Conservation (phyloP, 2,888 invertebrate genomes). For the Timandra comae region DNA sequence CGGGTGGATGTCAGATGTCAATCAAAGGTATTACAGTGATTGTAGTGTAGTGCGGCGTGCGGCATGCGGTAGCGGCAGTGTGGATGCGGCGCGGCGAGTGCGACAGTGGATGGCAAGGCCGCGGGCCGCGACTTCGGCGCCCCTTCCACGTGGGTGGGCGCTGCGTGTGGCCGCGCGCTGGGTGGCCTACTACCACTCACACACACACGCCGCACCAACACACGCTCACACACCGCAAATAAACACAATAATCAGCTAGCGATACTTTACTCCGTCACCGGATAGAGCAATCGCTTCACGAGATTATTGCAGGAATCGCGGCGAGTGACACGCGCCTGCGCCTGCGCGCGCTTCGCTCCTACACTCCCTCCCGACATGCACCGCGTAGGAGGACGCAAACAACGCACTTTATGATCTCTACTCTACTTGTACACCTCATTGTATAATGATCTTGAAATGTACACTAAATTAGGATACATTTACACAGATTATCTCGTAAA, state of each 20-base stretch:
- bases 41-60: constrained; percentile 20
- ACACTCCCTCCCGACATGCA: constrained; percentile 6
- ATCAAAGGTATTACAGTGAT: constrained; percentile 32
- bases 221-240: constrained; percentile 63
- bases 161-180: constrained; percentile 73
- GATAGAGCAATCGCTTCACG: constrained; percentile 68
- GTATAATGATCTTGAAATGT: constrained; percentile 2
- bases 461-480: constrained; percentile 1
- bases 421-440: no score
- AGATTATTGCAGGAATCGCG: constrained; percentile 59
- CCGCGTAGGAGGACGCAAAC: constrained; percentile 31
- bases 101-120: constrained; percentile 18
- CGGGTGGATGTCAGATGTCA: constrained; percentile 50
- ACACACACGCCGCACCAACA: constrained; percentile 53
- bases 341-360: constrained; percentile 20
- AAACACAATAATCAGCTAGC: constrained; percentile 75
- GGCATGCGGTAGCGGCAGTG: constrained; percentile 19
- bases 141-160: constrained; percentile 73
- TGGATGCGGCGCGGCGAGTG: constrained; percentile 20
- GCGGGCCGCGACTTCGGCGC: constrained; percentile 58
- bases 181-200: constrained; percentile 67
- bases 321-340: constrained; percentile 62
- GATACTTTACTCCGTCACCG: constrained; percentile 74
- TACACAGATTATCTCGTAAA: no score
- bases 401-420: constrained; percentile 33